These are phyloP conservation scores for Athalia cordata DNA, from an alignment of 2,888 invertebrate species.

Conservation along the genomic window DNA sequence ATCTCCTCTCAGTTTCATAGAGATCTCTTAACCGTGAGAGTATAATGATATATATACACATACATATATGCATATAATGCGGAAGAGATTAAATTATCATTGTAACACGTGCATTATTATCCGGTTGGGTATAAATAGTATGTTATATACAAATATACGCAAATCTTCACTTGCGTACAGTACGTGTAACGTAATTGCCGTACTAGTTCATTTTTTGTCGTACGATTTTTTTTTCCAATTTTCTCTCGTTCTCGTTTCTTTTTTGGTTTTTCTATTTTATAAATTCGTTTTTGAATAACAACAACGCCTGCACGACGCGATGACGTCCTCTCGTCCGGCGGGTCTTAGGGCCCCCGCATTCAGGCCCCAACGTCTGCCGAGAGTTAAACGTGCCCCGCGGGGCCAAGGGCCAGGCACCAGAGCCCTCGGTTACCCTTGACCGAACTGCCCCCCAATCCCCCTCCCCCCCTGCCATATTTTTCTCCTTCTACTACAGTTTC, in stretches of 20 bases:
- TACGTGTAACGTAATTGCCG: constrained; percentile 5
- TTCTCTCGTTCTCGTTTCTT: not conserved
- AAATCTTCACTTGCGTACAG: not conserved
- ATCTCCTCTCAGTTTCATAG: constrained; percentile 37
- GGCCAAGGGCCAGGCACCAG: constrained; percentile 46
- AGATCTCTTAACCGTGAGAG: not conserved
- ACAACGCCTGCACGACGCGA: too few species aligned
- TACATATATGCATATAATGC: not conserved
- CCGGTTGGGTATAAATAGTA: not conserved
- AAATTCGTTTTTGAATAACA: too few species aligned
- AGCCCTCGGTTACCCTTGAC: constrained; percentile 54
- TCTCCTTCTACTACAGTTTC: not conserved
- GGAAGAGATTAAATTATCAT: constrained; percentile 41
- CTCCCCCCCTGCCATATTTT: not conserved
- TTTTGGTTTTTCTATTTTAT: too few species aligned
- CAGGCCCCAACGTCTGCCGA: constrained; percentile 34
- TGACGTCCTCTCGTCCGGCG: not conserved
- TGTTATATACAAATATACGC: not conserved
- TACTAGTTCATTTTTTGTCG: too few species aligned
- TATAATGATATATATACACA: not conserved
- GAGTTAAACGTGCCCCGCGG: constrained; percentile 45
- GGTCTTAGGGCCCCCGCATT: constrained; percentile 11
- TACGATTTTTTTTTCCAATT: not conserved
- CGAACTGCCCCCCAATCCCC: constrained; percentile 53
- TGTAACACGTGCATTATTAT: constrained; percentile 28